phyloP scores from a whole-genome alignment of 2,888 invertebrate species.

The Agapostemon virescens region DNA sequence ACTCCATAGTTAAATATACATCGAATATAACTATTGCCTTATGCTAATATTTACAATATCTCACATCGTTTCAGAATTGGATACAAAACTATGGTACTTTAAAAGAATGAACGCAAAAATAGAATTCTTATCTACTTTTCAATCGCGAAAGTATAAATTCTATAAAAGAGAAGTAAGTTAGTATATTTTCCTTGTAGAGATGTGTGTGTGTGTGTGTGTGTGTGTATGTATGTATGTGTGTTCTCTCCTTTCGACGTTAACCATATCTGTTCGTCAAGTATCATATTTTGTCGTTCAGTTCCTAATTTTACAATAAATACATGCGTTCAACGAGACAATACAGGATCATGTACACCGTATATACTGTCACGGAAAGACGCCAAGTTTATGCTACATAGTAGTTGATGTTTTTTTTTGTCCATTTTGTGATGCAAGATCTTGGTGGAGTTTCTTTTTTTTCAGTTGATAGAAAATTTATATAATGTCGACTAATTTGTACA shows the following conservation, averaged over 20 bases:
- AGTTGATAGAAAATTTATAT: slow-evolving; percentile 60
- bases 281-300: slow-evolving; percentile 39
- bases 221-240: not conserved
- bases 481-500: slow-evolving; percentile 58
- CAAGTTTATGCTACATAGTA: slow-evolving; percentile 35
- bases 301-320: slow-evolving; percentile 56
- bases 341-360: slow-evolving; percentile 19
- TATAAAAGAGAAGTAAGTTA: slow-evolving; percentile 57
- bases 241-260: slow-evolving; percentile 35
- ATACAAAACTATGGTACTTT: slow-evolving; percentile 64
- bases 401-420: slow-evolving; percentile 14
- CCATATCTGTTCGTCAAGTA: slow-evolving; percentile 32
- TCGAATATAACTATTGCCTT: slow-evolving; percentile 62
- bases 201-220: too few relatives aligned
- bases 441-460: slow-evolving; percentile 31
- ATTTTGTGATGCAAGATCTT: slow-evolving; percentile 35
- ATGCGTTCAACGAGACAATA: slow-evolving; percentile 32
- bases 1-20: slow-evolving; percentile 59
- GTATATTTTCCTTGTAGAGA: slow-evolving; percentile 30
- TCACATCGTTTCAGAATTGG: slow-evolving; percentile 59
- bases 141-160: slow-evolving; percentile 56
- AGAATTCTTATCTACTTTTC: slow-evolving; percentile 56
- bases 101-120: slow-evolving; percentile 64
- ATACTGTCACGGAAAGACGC: slow-evolving; percentile 33
- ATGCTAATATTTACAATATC: slow-evolving; percentile 66